These are phyloP conservation scores for Tor tambroides DNA, from an alignment of 2,113 vertebrate genomes.

Conservation along the genomic window DNA sequence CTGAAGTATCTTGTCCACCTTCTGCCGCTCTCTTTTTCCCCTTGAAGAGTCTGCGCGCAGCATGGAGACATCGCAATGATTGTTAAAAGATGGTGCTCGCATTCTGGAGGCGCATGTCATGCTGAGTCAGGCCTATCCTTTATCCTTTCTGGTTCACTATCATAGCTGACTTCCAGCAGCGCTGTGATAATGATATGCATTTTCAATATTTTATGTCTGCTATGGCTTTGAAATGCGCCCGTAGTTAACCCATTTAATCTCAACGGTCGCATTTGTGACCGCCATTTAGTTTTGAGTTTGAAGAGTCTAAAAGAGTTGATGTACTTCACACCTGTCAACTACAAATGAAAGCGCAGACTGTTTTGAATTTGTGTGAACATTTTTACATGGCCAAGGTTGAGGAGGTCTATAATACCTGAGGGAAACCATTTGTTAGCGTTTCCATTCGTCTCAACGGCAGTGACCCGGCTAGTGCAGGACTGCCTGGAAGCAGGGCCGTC, in stretches of 20 bases:
- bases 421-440: not conserved
- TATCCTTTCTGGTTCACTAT: conserved; percentile 67
- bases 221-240: conserved; percentile 66
- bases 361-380: not conserved
- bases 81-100: conserved; percentile 68
- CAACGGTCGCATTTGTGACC: conserved; percentile 17
- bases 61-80: conserved; percentile 53
- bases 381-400: not conserved
- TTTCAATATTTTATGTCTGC: conserved; percentile 74
- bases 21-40: conserved; percentile 30
- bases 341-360: not conserved
- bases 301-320: conserved; percentile 1
- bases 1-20: conserved; percentile 38
- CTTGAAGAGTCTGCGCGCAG: conserved; percentile 31
- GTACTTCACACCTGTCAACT: not conserved
- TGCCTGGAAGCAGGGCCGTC: not conserved
- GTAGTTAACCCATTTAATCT: conserved; percentile 18
- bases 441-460: not conserved
- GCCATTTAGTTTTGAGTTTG: not conserved
- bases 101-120: conserved; percentile 58
- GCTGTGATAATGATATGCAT: conserved; percentile 69
- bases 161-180: conserved; percentile 57
- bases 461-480: not conserved
- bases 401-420: not conserved
- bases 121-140: conserved; percentile 63